These are phyloP conservation scores for Petrophora chlorosata DNA, from an alignment of 2,888 invertebrate species.

Conservation along the genomic window DNA sequence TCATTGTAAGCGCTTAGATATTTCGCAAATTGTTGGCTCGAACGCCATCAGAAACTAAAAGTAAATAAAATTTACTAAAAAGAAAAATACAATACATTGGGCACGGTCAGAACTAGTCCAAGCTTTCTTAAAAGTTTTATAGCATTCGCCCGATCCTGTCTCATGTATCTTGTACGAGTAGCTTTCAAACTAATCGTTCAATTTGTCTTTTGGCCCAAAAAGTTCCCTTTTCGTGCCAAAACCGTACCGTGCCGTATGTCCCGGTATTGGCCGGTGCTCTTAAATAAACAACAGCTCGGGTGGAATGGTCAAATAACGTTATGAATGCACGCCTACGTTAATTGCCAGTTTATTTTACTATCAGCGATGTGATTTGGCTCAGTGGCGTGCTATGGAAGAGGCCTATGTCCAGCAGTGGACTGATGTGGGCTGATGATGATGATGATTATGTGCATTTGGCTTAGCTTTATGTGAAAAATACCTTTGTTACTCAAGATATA, in stretches of 20 bases:
- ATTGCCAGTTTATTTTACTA: slow-evolving; percentile 11
- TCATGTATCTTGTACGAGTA: too few relatives aligned
- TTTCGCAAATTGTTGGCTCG: background rate
- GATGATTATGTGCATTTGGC: too few relatives aligned
- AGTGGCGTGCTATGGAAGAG: too few relatives aligned
- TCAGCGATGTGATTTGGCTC: too few relatives aligned
- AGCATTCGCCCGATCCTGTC: background rate
- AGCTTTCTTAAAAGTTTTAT: background rate
- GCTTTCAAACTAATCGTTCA: slow-evolving; percentile 2
- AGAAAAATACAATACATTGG: background rate
- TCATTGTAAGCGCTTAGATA: too few relatives aligned
- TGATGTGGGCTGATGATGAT: too few relatives aligned
- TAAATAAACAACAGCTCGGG: background rate
- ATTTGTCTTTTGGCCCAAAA: background rate
- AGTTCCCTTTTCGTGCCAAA: slow-evolving; percentile 2
- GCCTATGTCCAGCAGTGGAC: too few relatives aligned
- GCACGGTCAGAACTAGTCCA: background rate
- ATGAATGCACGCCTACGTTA: background rate
- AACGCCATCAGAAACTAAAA: too few relatives aligned
- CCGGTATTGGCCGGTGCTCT: background rate
- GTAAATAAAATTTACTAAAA: too few relatives aligned
- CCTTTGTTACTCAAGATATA: too few relatives aligned
- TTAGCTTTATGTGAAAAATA: too few relatives aligned
- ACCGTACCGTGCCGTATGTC: background rate
- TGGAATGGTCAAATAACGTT: slow-evolving; percentile 11